phyloP scores from a whole-genome alignment of 2,113 vertebrate species.

The Erythrocercus mccallii region DNA sequence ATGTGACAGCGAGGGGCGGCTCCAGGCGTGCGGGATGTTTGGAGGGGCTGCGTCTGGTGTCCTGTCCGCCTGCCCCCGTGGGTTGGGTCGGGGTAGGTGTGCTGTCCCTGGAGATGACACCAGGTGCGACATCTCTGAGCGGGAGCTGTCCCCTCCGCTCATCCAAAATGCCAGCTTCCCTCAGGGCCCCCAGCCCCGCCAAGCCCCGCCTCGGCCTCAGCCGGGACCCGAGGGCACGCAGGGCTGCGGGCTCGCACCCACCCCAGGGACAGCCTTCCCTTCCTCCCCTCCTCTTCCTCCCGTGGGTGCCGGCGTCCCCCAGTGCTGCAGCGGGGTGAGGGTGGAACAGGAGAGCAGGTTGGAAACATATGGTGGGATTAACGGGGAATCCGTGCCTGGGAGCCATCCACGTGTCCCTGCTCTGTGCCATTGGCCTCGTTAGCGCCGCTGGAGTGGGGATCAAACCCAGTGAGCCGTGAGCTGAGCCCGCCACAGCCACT shows the following conservation, averaged over 20 bases:
- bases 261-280: not conserved
- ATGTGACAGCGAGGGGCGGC: not conserved
- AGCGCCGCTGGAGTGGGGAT: slow-evolving; percentile 10
- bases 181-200: fast-evolving
- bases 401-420: not conserved
- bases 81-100: not conserved
- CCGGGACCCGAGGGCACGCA: fast-evolving
- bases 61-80: fast-evolving
- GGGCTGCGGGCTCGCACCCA: fast-evolving
- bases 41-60: too few species aligned
- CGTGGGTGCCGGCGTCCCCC: not conserved
- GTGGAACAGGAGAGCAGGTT: not conserved
- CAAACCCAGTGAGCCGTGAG: slow-evolving; percentile 21
- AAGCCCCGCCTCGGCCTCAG: not conserved
- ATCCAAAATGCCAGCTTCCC: not conserved
- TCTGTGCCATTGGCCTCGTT: not conserved
- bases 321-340: not conserved
- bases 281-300: not conserved
- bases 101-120: not conserved
- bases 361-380: not conserved
- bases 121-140: not conserved
- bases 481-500: not conserved
- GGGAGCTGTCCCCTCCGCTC: not conserved
- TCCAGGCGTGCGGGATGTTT: fast-evolving
- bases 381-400: not conserved